Evolutionary conservation across 2,888 invertebrate species (phyloP).

Genomic region (Noctua fimbriata): DNA sequence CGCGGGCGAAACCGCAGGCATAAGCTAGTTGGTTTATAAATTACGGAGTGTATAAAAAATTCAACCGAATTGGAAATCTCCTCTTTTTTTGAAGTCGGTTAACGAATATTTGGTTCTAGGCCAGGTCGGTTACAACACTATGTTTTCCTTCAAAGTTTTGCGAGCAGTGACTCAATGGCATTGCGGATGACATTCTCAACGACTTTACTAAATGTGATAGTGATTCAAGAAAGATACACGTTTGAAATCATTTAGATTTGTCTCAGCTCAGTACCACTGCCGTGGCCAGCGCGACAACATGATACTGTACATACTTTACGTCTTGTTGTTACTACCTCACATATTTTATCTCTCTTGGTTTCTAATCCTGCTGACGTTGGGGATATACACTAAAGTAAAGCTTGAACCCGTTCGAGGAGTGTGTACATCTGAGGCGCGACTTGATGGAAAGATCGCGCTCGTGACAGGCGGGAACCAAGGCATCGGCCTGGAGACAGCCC

Average conservation of each 20-base stretch:
- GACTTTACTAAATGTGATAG: no score
- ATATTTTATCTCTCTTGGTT: not conserved
- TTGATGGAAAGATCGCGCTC: constrained; percentile 91
- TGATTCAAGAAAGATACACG: not conserved
- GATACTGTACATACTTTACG: constrained; percentile 10
- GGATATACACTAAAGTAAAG: constrained; percentile 34
- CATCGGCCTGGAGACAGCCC: constrained; percentile 94
- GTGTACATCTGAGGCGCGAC: constrained; percentile 76
- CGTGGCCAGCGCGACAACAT: no score
- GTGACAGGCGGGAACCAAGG: constrained; percentile 96
- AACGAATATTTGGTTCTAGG: no score
- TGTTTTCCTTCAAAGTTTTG: not conserved
- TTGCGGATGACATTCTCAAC: not conserved
- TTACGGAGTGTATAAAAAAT: no score
- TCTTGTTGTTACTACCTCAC: not conserved
- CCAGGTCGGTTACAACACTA: not conserved
- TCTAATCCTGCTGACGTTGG: not conserved
- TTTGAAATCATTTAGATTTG: no score
- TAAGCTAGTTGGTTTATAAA: no score
- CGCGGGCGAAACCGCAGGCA: no score
- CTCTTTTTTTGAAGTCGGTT: no score
- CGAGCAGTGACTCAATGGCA: not conserved
- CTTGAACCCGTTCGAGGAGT: constrained; percentile 66
- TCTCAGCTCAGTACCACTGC: no score
- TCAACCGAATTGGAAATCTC: no score